Evolutionary conservation across 2,797 vertebrate species (phyloP), one percentile per base, ranked within the genome.

Genomic region (Staurois parvus): DNA sequence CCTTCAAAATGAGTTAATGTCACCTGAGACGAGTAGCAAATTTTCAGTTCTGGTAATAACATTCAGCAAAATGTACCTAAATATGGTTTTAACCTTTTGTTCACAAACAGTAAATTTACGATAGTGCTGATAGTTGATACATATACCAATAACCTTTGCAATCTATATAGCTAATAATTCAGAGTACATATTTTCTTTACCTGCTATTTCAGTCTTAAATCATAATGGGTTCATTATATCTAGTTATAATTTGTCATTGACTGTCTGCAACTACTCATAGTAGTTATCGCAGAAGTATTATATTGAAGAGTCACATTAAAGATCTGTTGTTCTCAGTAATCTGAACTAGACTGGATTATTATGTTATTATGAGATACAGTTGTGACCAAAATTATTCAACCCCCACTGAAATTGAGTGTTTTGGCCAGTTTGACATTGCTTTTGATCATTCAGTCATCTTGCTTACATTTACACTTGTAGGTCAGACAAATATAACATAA

Each of bases 1-100:
- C 73, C 72, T 85, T 85, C 84, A 85, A 85, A 85, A 85, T 85
- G 78, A 85, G 64, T 85, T 85, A 81, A 75, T 80, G 77, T 85
- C 78, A 81, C 78, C 72, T 81, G 78, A 76, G 70, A 81, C 2
- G 26, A 85, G 72, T 69, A 76, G 75, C 19, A 81, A 48, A 68
- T 81, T 76, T 85, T 45, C 72, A 69, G 78, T 69, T 75, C 69
- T 37, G n/a, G 72, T 70, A 81, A 75, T 76, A 81, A 42, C 45
- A 69, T 8, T 40, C 7, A 69, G 69, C 1, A 81, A 73, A 79
- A 52, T 24, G 13, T 28, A 45, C 19, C 73, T 32, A 72, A 73
- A 66, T 74, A 7, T 67, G 42, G 48, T 75, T 69, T 85, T 68
- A 74, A 62, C 62, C 37, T 37, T 70, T 67, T 56, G 5, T 72